These are phyloP conservation scores for Polypedilum vanderplanki DNA, from an alignment of 1,140 invertebrate species.

Conservation along the genomic window DNA sequence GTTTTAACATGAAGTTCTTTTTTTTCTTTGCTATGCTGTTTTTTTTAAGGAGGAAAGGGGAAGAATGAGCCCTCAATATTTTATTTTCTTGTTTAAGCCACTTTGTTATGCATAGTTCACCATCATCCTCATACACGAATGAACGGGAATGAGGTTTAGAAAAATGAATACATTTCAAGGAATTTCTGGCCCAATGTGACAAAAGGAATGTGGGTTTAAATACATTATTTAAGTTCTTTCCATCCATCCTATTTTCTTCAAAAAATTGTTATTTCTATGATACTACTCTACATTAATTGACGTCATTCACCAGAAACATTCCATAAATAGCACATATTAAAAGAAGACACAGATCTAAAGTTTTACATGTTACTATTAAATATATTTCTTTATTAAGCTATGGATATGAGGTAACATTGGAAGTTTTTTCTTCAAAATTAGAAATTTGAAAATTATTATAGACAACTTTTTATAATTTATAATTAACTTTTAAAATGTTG, in stretches of 20 bases:
- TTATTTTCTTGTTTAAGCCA: not conserved
- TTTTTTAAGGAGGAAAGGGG: no score
- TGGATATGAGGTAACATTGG: no score
- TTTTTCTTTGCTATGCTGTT: no score
- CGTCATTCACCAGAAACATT: not conserved
- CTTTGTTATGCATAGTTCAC: not conserved
- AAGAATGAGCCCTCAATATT: no score
- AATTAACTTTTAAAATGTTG: no score
- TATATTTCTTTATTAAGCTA: no score
- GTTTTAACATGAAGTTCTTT: conserved; percentile 2
- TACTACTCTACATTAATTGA: no score
- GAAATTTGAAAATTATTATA: no score
- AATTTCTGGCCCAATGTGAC: not conserved
- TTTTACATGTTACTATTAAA: no score
- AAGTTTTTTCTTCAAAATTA: no score
- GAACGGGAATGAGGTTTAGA: not conserved
- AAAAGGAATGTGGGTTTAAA: conserved; percentile 18
- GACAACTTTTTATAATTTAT: no score
- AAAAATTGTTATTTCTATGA: not conserved
- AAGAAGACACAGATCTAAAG: not conserved
- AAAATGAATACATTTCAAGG: not conserved
- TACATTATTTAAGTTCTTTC: conserved; percentile 15
- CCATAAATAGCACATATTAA: not conserved
- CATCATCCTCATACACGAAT: not conserved
- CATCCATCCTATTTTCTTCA: not conserved